A percentile compares a stretch with the other conserved stretches of the same genome.
phyloP scores from a whole-genome alignment of 2,113 vertebrate genomes.

The Poeciliopsis occidentalis region DNA sequence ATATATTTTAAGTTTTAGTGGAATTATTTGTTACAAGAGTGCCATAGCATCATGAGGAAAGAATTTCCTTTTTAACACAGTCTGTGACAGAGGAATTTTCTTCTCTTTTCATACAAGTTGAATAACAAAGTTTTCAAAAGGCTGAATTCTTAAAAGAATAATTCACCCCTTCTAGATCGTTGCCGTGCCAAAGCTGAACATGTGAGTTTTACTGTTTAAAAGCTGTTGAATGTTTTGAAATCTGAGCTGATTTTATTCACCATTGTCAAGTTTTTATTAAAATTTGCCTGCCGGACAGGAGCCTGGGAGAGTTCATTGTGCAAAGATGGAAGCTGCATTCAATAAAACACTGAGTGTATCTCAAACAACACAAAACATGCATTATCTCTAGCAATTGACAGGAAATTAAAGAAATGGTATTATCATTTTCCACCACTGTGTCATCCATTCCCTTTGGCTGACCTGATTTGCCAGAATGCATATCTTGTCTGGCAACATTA shows the following conservation, averaged over 20 bases:
- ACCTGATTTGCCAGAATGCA: constrained; percentile 61
- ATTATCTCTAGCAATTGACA: constrained; percentile 51
- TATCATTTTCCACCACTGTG: constrained; percentile 51
- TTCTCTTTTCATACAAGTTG: constrained; percentile 1
- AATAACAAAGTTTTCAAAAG: constrained; percentile 22
- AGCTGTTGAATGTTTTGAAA: constrained; percentile 7
- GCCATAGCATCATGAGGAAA: not conserved
- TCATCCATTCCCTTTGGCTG: constrained; percentile 58
- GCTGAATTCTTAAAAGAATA: constrained; percentile 18
- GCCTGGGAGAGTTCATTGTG: constrained; percentile 5
- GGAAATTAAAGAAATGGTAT: constrained; percentile 71
- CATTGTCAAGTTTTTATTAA: not conserved
- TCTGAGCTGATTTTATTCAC: constrained; percentile 23
- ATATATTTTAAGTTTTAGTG: not conserved
- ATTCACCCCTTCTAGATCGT: constrained; percentile 14
- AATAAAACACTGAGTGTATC: not conserved
- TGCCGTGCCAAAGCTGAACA: constrained; percentile 25
- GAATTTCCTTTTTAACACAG: not conserved
- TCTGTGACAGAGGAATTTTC: not conserved
- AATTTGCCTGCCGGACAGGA: not conserved
- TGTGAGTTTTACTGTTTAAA: constrained; percentile 29
- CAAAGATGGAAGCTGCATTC: constrained; percentile 13
- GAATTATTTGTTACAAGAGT: not conserved
- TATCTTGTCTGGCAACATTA: constrained; percentile 57
- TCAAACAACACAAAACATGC: constrained; percentile 46